These are phyloP conservation scores for Ectobius pallidus DNA, from an alignment of 2,888 invertebrate genomes.

Conservation along the genomic window DNA sequence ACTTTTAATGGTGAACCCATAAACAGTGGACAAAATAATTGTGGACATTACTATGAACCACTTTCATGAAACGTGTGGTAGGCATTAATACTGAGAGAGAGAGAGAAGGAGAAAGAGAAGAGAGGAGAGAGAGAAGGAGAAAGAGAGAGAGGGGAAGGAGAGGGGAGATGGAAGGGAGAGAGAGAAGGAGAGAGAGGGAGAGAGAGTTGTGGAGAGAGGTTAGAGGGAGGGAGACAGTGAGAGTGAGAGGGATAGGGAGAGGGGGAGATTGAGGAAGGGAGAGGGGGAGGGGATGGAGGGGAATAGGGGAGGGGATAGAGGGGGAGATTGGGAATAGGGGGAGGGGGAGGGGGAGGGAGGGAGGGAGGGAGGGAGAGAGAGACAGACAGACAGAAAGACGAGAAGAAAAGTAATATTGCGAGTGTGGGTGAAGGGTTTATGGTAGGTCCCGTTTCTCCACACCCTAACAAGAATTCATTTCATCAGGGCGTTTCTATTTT, in stretches of 20 bases:
- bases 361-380: background rate
- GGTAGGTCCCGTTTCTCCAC: too few relatives aligned
- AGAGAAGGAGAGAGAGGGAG: background rate
- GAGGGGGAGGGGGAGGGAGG: background rate
- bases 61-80: too few relatives aligned
- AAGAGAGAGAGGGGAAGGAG: background rate
- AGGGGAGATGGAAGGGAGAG: background rate
- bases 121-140: background rate
- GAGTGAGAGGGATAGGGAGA: background rate
- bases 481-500: too few relatives aligned
- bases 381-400: background rate
- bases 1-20: too few relatives aligned
- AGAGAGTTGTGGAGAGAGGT: background rate
- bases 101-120: background rate
- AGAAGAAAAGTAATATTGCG: background rate
- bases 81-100: too few relatives aligned
- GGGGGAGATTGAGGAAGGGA: background rate
- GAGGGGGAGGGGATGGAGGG: background rate
- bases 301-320: background rate
- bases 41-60: too few relatives aligned
- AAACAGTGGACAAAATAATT: too few relatives aligned
- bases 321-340: background rate
- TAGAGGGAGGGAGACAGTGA: background rate
- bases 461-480: too few relatives aligned
- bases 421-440: too few relatives aligned